Conservation (phyloP, 2,113 vertebrate genomes). For the Callopanchax toddi region DNA sequence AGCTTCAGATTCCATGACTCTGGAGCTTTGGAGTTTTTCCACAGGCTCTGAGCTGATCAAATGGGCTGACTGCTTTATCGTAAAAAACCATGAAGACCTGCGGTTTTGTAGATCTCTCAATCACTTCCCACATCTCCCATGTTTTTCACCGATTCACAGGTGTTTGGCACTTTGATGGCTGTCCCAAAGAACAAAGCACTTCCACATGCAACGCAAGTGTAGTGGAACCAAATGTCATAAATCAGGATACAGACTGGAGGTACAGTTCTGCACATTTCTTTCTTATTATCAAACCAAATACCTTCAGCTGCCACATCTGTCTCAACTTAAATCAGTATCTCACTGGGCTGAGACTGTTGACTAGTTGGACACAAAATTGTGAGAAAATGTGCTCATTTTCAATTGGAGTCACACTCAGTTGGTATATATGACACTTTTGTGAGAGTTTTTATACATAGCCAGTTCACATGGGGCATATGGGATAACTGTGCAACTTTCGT, state of each 20-base stretch:
- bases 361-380: too few relatives aligned
- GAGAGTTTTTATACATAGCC: too few relatives aligned
- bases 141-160: constrained; percentile 6
- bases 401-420: too few relatives aligned
- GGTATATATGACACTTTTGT: too few relatives aligned
- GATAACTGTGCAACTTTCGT: too few relatives aligned
- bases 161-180: background rate
- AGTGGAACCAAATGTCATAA: background rate
- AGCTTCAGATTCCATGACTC: constrained; percentile 37
- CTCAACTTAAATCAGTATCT: too few relatives aligned
- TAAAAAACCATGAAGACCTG: constrained; percentile 29
- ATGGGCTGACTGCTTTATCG: constrained; percentile 35
- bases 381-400: too few relatives aligned
- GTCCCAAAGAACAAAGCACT: background rate
- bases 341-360: too few relatives aligned
- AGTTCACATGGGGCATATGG: too few relatives aligned
- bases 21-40: constrained; percentile 20
- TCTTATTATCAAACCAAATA: background rate
- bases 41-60: constrained; percentile 32
- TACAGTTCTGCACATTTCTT: background rate
- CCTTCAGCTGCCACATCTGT: background rate
- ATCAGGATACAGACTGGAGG: background rate
- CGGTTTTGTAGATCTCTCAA: constrained; percentile 21
- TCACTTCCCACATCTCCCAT: background rate
- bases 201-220: background rate